Evolutionary conservation across 1,140 invertebrate genomes (phyloP).

Genomic region (Glossosoma conforme): DNA sequence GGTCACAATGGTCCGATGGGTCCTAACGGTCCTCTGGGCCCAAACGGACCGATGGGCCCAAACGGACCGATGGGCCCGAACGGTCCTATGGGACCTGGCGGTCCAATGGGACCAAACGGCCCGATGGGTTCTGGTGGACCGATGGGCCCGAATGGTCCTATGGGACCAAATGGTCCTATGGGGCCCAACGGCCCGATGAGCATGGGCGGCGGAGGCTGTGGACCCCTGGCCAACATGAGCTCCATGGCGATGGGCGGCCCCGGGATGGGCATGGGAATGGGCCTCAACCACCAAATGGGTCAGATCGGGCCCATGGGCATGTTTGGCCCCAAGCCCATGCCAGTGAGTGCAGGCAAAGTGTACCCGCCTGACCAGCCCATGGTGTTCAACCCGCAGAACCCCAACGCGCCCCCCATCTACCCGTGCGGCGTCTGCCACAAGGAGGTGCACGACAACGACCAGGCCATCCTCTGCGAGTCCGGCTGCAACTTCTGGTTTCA

Average conservation of each 20-base stretch:
- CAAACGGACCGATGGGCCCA: conserved; percentile 31
- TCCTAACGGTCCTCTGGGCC: conserved; percentile 49
- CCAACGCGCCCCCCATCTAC: conserved; percentile 95
- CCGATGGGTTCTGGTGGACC: conserved; percentile 55
- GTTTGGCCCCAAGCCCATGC: conserved; percentile 69
- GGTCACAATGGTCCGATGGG: conserved; percentile 49
- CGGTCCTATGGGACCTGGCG: conserved; percentile 50
- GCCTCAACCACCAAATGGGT: conserved; percentile 49
- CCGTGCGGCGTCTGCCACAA: conserved; percentile 96
- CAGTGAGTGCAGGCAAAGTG: conserved; percentile 84
- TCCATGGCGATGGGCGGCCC: conserved; percentile 58
- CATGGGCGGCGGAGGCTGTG: conserved; percentile 54
- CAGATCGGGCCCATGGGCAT: conserved; percentile 60
- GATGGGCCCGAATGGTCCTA: conserved; percentile 54
- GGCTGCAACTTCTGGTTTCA: conserved; percentile 99
- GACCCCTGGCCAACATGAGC: conserved; percentile 57
- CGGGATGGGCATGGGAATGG: conserved; percentile 54
- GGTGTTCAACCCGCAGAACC: conserved; percentile 98
- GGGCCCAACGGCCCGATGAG: conserved; percentile 49
- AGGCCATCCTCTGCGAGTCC: conserved; percentile 96
- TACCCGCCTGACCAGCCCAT: conserved; percentile 95
- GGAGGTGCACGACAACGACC: conserved; percentile 98
- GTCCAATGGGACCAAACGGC: conserved; percentile 52
- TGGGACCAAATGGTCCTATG: conserved; percentile 50
- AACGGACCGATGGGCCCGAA: conserved; percentile 47